A percentile compares a stretch with the other conserved stretches of the same genome.
These are phyloP conservation scores for Atlantisia rogersi DNA, from an alignment of 2,113 vertebrate species.

Conservation along the genomic window DNA sequence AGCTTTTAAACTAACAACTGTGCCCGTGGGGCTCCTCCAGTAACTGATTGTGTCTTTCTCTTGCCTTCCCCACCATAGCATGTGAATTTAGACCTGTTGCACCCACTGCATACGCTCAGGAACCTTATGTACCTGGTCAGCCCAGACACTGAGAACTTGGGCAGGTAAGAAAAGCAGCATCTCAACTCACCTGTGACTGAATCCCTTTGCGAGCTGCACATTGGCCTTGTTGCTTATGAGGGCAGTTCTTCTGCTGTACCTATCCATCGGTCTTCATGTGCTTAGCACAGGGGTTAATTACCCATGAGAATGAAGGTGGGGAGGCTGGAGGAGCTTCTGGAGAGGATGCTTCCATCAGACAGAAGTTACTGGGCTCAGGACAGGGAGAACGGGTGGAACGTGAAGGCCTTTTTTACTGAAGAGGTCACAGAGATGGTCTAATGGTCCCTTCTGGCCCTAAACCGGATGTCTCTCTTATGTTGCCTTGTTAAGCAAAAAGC, in stretches of 20 bases:
- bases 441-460: conserved; percentile 16
- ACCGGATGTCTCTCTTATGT: neutral
- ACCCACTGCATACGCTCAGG: conserved; percentile 96
- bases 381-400: neutral
- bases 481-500: conserved; percentile 15
- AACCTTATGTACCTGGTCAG: conserved; percentile 97
- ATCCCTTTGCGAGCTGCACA: neutral
- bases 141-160: conserved; percentile 88
- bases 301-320: neutral
- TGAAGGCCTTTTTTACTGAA: neutral
- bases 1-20: neutral
- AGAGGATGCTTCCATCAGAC: neutral
- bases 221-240: neutral
- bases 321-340: neutral
- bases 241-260: neutral
- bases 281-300: neutral
- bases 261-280: neutral
- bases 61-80: conserved; percentile 75
- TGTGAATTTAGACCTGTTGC: conserved; percentile 92
- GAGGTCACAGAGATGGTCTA: conserved; percentile 24
- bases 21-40: neutral
- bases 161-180: conserved; percentile 84
- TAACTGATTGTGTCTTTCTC: neutral
- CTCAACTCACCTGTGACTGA: neutral
- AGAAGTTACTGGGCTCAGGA: neutral